phyloP scores from a whole-genome alignment of 1,140 invertebrate species.

The Lycorma delicatula region DNA sequence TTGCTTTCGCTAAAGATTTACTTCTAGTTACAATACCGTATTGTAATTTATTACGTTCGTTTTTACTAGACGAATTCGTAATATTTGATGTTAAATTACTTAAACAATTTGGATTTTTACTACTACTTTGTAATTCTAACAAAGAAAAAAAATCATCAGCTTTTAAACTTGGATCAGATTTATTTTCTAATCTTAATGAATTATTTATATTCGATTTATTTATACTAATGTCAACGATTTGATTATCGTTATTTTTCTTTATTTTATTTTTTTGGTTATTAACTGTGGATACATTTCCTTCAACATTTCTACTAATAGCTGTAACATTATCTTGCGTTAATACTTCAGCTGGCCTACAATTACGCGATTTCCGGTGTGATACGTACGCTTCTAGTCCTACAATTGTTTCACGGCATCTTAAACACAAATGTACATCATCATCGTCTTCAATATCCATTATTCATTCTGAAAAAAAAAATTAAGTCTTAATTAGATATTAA shows the following conservation, averaged over 20 bases:
- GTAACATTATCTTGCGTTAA: not conserved
- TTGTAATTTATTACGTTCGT: slow-evolving; percentile 38
- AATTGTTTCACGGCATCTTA: slow-evolving; percentile 74
- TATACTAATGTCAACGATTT: not conserved
- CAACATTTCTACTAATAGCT: not conserved
- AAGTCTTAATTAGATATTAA: not conserved
- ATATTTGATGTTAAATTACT: too few species aligned
- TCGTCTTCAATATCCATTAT: slow-evolving; percentile 39
- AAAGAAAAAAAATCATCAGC: slow-evolving; percentile 80
- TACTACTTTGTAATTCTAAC: slow-evolving; percentile 69
- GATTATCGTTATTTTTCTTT: not conserved
- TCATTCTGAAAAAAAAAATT: not conserved
- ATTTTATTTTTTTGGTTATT: not conserved
- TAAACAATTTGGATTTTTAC: too few species aligned
- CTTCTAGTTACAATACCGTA: slow-evolving; percentile 38
- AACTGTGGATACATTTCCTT: slow-evolving; percentile 22
- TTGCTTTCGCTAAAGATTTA: slow-evolving; percentile 37
- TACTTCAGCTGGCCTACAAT: slow-evolving; percentile 24
- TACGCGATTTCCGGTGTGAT: slow-evolving; percentile 61
- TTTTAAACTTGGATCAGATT: slow-evolving; percentile 46
- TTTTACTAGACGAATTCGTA: too few species aligned
- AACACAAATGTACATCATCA: slow-evolving; percentile 74
- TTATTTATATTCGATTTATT: not conserved
- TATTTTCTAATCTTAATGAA: slow-evolving; percentile 18
- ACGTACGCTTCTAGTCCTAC: slow-evolving; percentile 74